Base-by-base conservation (phyloP, 2,888 invertebrate species). In the Drosophila parthenogenetica region DNA sequence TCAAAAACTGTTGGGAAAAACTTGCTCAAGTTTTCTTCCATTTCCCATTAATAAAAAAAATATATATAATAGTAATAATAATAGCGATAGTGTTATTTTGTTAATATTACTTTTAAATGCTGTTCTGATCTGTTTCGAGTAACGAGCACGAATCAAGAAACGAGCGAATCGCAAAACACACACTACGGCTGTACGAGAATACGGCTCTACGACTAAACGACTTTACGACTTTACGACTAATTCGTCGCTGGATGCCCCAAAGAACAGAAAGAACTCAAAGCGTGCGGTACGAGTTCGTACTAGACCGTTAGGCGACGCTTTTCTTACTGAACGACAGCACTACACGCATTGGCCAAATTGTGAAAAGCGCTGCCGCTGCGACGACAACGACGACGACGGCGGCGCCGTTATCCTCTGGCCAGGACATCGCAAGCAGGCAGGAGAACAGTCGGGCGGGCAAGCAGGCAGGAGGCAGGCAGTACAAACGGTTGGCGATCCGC, bases 231-330 rank as follows among this genome's bases (percentile, higher is more conserved):
- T 35, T 49, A 48, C 71, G 74, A 67, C 69, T 72, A 54, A 60
- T 57, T 61, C 66, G 70, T 78, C 81, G 81, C 49, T 63, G 79
- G 53, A 50, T 68, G 71, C 68, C 68, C 79, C 72, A 84, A 83
- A 67, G 65, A 81, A 76, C 82, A 79, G 79, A 76, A 90, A 89
- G 89, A 91, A 91, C 86, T 79, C 77, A 91, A 91, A 90, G 90
- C 90, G 90, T 91, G 90, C 92, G 82, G 85, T 85, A 82, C 87
- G 82, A 69, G 67, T 79, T 85, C 87, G 92, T 92, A 91, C 92
- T 91, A 92, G 91, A 92, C 92, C 92, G 92, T 91, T 91, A 91
- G 92, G 92, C 92, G 92, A 92, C 92, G 92, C 92, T 92, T 92
- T 92, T 92, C 92, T 92, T 91, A 92, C 92, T 92, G 91, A 92